Conservation (phyloP, 2,113 vertebrate genomes). For the Pipa parva region DNA sequence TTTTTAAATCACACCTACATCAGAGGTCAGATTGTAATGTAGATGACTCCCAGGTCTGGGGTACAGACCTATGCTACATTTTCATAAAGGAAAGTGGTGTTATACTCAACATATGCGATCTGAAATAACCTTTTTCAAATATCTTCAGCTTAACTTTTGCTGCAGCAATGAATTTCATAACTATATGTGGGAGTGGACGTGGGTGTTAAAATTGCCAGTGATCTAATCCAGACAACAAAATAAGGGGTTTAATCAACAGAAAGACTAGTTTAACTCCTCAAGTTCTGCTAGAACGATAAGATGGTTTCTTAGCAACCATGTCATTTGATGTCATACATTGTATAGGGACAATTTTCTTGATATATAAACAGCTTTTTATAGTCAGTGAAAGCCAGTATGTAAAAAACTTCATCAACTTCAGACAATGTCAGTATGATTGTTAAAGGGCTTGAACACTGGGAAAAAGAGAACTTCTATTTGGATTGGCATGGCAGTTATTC, state of each 20-base stretch:
- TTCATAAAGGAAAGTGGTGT: background rate
- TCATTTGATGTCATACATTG: background rate
- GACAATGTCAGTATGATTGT: no score
- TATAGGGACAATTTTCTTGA: background rate
- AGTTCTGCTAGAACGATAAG: background rate
- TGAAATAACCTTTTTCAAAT: background rate
- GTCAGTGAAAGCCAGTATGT: no score
- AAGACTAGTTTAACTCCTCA: constrained; percentile 33
- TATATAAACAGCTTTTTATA: no score
- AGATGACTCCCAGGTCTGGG: no score
- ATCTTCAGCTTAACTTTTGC: constrained; percentile 2
- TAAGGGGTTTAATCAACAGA: constrained; percentile 39
- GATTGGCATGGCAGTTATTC: no score
- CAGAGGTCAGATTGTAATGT: no score
- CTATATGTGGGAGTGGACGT: constrained; percentile 26
- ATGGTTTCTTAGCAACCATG: constrained; percentile 28
- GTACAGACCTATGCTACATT: no score
- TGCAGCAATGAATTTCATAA: constrained; percentile 24
- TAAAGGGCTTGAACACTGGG: no score
- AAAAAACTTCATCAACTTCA: no score
- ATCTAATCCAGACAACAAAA: constrained; percentile 39
- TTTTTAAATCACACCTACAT: no score
- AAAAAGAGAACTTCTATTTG: no score
- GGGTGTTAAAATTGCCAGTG: constrained; percentile 22
- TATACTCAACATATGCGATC: background rate